Evolutionary conservation across 37 sponge, comb jelly and placozoan genomes (phyloP), one percentile per base, ranked within the genome.

Genomic region (Amphimedon queenslandica): DNA sequence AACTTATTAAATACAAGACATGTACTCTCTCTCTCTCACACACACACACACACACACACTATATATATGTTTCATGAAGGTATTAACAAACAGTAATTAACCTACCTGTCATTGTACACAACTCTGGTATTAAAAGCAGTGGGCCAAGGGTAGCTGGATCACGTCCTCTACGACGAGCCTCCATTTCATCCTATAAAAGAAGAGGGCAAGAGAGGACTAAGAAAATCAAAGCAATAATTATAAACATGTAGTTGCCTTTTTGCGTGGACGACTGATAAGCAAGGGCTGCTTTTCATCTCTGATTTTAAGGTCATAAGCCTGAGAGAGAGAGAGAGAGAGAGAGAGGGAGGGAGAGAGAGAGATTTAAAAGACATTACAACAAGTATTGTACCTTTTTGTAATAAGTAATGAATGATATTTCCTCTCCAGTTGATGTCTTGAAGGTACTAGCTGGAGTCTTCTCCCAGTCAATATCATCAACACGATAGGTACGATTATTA

Each of bases 401-500:
- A 57, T 97, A 93, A 13, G 82, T 89, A 16, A 90, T 32, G 61
- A 85, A 90, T 25, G 80, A 67, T 31, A 88, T 88, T 56, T 83
- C 74, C 34, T 64, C 66, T 0, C 92, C 94, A 51, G 58, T 56
- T n/a, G 34, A 18, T 20, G 68, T 73, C 37, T 63, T 34, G 68
- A 97, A 93, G 0, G 77, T 88, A 33, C 63, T 75, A 36, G 24
- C 40, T 20, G 98, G 98, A 40, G 67, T 88, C 67, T 77, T 80
- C 1, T 81, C 69, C 91, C 94, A 97, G 55, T 77, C 92, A 69
- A 97, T 97, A 75, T 93, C 98, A 78, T 97, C 98, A 58, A 97
- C 82, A 30, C 98, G 84, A 42, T 97, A 93, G 0, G 98, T 97
- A 83, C 84, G 83, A 81, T 93, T 93, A 78, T 97, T 97, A 83